phyloP scores from a whole-genome alignment of 1,140 invertebrate species.

The Drosophila orena region DNA sequence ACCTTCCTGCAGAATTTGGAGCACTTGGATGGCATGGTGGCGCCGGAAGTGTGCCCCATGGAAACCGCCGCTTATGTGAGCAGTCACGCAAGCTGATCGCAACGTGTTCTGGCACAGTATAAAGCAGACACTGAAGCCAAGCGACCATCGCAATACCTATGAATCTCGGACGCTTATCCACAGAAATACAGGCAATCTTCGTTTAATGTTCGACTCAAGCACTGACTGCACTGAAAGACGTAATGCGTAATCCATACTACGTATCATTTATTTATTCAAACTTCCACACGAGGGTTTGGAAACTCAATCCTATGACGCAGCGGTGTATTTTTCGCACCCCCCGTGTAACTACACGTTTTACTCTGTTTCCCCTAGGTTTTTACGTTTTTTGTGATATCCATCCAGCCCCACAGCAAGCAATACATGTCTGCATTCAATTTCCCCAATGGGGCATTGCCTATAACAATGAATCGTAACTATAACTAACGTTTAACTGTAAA shows the following conservation, averaged over 20 bases:
- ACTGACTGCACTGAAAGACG: constrained; percentile 30
- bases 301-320: constrained; percentile 33
- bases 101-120: constrained; percentile 3
- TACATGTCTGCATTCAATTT: constrained; percentile 35
- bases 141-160: constrained; percentile 13
- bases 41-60: constrained; percentile 69
- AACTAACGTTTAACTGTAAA: constrained; percentile 34
- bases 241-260: constrained; percentile 28
- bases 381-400: constrained; percentile 62
- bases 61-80: constrained; percentile 64
- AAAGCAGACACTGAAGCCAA: background rate
- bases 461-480: constrained; percentile 29
- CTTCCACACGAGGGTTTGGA: constrained; percentile 17
- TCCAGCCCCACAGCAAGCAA: constrained; percentile 45
- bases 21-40: constrained; percentile 34
- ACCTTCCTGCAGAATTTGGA: constrained; percentile 72
- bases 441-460: constrained; percentile 12
- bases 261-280: constrained; percentile 44
- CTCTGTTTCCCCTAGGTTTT: constrained; percentile 36
- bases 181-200: constrained; percentile 38
- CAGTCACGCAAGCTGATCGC: constrained; percentile 63
- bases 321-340: background rate
- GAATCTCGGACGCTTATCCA: constrained; percentile 37
- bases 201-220: constrained; percentile 27
- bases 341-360: constrained; percentile 30